Evolutionary conservation across 2,888 invertebrate genomes (phyloP).

Genomic region (Zelleria hepariella): DNA sequence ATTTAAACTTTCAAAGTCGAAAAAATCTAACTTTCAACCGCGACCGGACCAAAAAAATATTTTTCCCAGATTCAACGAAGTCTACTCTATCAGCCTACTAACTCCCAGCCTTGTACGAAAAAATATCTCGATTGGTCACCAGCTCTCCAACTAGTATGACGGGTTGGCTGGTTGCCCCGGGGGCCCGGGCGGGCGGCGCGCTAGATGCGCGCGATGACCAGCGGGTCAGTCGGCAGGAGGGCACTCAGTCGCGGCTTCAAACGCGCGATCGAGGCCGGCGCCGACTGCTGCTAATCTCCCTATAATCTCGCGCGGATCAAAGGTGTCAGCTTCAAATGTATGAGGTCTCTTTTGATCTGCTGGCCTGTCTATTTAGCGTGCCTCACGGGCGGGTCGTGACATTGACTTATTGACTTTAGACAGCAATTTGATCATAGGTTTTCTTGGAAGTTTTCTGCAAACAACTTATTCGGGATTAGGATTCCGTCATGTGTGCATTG

Average conservation of each 20-base stretch:
- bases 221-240: conserved; percentile 35
- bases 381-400: not conserved
- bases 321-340: not conserved
- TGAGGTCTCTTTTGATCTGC: not conserved
- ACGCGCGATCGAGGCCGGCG: not conserved
- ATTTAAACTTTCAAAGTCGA: too few relatives aligned
- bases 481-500: not conserved
- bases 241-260: conserved; percentile 23
- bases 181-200: conserved; percentile 9
- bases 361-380: not conserved
- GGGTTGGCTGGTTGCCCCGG: not conserved
- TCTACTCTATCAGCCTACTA: too few relatives aligned
- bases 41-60: too few relatives aligned
- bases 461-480: not conserved
- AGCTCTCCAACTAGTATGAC: too few relatives aligned
- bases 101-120: too few relatives aligned
- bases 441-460: not conserved
- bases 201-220: conserved; percentile 45
- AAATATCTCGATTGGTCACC: too few relatives aligned
- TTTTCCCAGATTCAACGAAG: too few relatives aligned
- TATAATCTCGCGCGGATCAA: not conserved
- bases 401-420: too few relatives aligned
- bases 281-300: not conserved
- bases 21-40: too few relatives aligned
- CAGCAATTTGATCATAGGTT: too few relatives aligned